These are phyloP conservation scores for Musca vetustissima DNA, from an alignment of 1,140 invertebrate genomes.

Conservation along the genomic window DNA sequence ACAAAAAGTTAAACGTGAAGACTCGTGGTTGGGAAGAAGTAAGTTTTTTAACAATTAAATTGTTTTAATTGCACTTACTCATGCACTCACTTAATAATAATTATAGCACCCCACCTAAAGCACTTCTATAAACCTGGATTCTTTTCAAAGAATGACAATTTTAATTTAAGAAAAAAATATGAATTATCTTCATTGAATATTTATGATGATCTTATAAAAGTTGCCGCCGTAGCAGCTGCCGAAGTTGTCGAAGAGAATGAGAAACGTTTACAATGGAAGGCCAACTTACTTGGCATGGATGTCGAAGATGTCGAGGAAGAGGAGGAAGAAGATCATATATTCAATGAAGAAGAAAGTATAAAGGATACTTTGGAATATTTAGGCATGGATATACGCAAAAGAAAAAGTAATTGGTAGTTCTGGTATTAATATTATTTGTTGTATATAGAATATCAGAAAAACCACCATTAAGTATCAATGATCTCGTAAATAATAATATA, in stretches of 20 bases:
- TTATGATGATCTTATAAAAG: slow-evolving; percentile 12
- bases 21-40: slow-evolving; percentile 50
- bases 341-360: slow-evolving; percentile 28
- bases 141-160: no score
- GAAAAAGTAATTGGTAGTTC: slow-evolving; percentile 3
- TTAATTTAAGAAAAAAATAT: no score
- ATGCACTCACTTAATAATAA: background rate
- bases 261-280: slow-evolving; percentile 1
- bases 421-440: no score
- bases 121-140: background rate
- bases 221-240: slow-evolving; percentile 31
- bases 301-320: slow-evolving; percentile 36
- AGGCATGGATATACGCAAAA: slow-evolving; percentile 24
- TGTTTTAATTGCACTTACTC: background rate
- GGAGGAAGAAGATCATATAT: slow-evolving; percentile 26
- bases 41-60: slow-evolving; percentile 26
- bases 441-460: no score
- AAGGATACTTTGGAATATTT: slow-evolving; percentile 28
- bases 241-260: slow-evolving; percentile 36
- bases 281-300: slow-evolving; percentile 29
- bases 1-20: slow-evolving; percentile 54
- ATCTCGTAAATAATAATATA: background rate
- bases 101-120: background rate
- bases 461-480: no score
- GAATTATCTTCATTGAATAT: no score